Conservation (phyloP, 2,888 invertebrate species). For the Ormyrus pomaceus region DNA sequence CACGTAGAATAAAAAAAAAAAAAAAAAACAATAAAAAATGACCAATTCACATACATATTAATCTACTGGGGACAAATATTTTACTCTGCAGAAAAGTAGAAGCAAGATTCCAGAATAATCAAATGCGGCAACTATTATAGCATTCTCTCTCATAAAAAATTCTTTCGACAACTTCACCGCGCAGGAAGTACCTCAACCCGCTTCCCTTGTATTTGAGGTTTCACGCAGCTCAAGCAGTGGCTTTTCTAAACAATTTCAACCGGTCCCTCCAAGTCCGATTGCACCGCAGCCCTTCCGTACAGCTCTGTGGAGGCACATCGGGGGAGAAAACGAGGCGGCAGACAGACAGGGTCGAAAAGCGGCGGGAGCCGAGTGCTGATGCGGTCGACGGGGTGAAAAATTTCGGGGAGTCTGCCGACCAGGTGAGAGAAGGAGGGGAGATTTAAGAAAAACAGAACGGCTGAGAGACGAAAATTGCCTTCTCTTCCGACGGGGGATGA, state of each 20-base stretch:
- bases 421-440: constrained; percentile 20
- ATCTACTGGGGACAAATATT: too few species aligned
- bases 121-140: too few species aligned
- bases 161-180: constrained; percentile 1
- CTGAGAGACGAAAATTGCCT: constrained; percentile 58
- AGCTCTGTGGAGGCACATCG: too few species aligned
- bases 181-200: neutral
- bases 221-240: constrained; percentile 5
- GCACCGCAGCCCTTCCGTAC: too few species aligned
- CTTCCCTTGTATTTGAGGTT: neutral
- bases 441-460: constrained; percentile 60
- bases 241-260: constrained; percentile 54
- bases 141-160: neutral
- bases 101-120: too few species aligned
- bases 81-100: too few species aligned
- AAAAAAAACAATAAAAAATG: too few species aligned
- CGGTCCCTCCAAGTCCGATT: neutral
- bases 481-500: constrained; percentile 10
- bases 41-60: too few species aligned
- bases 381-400: constrained; percentile 2
- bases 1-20: too few species aligned
- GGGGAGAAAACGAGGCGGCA: too few species aligned
- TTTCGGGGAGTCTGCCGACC: constrained; percentile 14
- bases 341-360: too few species aligned
- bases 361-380: constrained; percentile 17